Evolutionary conservation across 2,113 vertebrate genomes (phyloP).

Genomic region (Coreoperca whiteheadi): DNA sequence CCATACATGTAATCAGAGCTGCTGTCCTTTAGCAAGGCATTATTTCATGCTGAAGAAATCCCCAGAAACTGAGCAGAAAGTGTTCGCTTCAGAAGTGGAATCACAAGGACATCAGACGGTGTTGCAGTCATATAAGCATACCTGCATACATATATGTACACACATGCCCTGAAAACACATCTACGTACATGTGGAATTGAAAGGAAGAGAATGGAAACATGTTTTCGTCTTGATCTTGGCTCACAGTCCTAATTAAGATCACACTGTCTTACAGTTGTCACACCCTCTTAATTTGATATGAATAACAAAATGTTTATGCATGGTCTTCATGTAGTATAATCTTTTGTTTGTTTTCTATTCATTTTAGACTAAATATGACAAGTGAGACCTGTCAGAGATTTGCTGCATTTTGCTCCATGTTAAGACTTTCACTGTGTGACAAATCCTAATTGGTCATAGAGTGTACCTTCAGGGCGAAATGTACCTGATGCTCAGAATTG

Average conservation of each 20-base stretch:
- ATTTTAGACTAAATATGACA: constrained; percentile 75
- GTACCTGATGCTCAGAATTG: constrained; percentile 81
- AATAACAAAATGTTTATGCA: constrained; percentile 65
- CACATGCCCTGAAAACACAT: background rate
- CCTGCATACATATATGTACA: background rate
- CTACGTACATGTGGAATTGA: background rate
- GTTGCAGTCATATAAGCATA: background rate
- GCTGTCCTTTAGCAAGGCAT: background rate
- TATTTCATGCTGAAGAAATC: constrained; percentile 29
- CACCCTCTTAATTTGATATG: constrained; percentile 48
- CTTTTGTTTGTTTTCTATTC: constrained; percentile 76
- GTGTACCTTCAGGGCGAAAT: constrained; percentile 78
- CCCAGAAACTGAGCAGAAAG: constrained; percentile 14
- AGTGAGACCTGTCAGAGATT: constrained; percentile 71
- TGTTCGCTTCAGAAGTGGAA: background rate
- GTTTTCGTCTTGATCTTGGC: constrained; percentile 53
- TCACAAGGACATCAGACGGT: constrained; percentile 28
- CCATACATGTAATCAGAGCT: background rate
- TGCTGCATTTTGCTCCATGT: constrained; percentile 62
- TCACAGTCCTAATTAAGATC: constrained; percentile 34
- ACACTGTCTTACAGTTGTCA: constrained; percentile 62
- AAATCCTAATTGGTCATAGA: constrained; percentile 83
- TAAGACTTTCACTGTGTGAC: constrained; percentile 79
- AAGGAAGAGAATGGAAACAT: background rate
- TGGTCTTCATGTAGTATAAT: constrained; percentile 49